Conservation (phyloP, 2,113 vertebrate species). For the Dolichotis patagonum region DNA sequence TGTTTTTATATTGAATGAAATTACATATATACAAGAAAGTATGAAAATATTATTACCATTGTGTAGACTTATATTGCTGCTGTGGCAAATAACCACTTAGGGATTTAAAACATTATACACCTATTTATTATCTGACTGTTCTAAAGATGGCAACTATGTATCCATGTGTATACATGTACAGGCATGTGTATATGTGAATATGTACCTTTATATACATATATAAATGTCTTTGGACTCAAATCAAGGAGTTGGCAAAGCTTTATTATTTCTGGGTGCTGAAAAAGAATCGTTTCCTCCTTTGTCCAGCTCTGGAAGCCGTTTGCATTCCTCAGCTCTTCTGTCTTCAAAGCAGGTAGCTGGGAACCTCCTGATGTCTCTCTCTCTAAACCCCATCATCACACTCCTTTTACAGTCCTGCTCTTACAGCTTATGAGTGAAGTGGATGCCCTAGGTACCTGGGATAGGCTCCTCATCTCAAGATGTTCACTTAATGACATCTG, state of each 20-base stretch:
- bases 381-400: neutral
- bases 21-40: neutral
- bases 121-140: neutral
- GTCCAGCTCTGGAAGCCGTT: fast-evolving
- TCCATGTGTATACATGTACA: neutral
- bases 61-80: neutral
- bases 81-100: neutral
- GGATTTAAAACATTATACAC: neutral
- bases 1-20: neutral
- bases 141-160: neutral
- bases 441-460: neutral
- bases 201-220: too few relatives aligned
- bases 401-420: neutral
- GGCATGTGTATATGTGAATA: neutral
- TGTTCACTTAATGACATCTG: neutral
- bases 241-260: neutral
- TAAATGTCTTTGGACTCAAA: neutral
- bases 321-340: neutral
- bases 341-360: too few relatives aligned
- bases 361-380: neutral
- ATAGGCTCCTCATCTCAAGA: neutral
- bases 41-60: neutral
- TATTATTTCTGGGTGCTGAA: neutral
- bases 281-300: neutral
- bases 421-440: neutral